A percentile compares a stretch with the other conserved stretches of the same genome.
Evolutionary conservation across 1,140 invertebrate genomes (phyloP).

Genomic region (Drosophila pandora): DNA sequence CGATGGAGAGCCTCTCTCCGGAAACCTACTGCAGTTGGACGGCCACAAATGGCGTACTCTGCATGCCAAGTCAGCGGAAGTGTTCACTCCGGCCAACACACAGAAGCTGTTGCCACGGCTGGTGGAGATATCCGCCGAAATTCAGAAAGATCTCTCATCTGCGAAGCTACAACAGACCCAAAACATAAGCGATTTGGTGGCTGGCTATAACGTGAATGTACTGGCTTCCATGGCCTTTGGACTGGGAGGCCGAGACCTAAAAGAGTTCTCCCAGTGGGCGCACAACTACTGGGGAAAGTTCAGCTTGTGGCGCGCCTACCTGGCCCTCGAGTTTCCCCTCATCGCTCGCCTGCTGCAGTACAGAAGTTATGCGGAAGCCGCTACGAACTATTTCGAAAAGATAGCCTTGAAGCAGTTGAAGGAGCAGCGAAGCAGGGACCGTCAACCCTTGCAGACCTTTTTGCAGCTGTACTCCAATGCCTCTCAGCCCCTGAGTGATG

Average conservation of each 20-base stretch:
- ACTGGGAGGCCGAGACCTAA: constrained; percentile 46
- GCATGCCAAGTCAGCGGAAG: constrained; percentile 84
- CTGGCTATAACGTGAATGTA: constrained; percentile 56
- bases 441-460: constrained; percentile 84
- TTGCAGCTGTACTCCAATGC: constrained; percentile 84
- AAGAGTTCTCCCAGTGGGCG: constrained; percentile 77
- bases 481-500: constrained; percentile 32
- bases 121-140: constrained; percentile 55
- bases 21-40: constrained; percentile 85
- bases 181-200: constrained; percentile 63
- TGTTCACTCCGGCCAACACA: constrained; percentile 86
- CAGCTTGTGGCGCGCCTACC: constrained; percentile 57
- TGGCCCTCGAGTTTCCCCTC: constrained; percentile 62
- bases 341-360: constrained; percentile 61
- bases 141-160: constrained; percentile 29
- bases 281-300: constrained; percentile 56
- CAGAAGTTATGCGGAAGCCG: constrained; percentile 46
- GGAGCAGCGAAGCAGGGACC: constrained; percentile 71
- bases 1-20: constrained; percentile 84
- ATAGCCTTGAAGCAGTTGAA: constrained; percentile 48
- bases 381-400: constrained; percentile 61
- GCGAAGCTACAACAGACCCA: constrained; percentile 1
- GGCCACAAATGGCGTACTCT: constrained; percentile 85
- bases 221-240: constrained; percentile 66
- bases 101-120: constrained; percentile 84